Base-by-base conservation (phyloP, 2,113 vertebrate species). In the Ophiodon elongatus region DNA sequence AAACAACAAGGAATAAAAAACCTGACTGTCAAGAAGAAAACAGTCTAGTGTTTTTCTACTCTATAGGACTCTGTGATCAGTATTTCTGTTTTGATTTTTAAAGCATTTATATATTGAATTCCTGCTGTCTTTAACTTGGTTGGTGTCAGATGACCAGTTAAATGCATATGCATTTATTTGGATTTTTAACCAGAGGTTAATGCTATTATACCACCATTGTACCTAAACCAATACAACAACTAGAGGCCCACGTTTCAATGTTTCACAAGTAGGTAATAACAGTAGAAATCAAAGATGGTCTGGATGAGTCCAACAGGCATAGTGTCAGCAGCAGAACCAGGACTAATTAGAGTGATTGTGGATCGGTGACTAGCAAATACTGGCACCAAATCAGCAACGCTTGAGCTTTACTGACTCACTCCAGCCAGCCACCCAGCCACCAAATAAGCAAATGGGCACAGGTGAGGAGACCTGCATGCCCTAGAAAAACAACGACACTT, bases 191-290 rank as follows among this genome's bases (percentile, higher is more conserved):
- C 75, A 73, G 19, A 76, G 63, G 45, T 79, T 85, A 27, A 45
- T 60, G 59, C 29, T 43, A 83, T 35, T 54, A 77, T 59, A 73
- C 62, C 75, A 86, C 66, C 45, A 78, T 73, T 65, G 19, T 64
- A 37, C 81, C 66, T 62, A 87, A 85, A 86, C 77, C 52, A 90
- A 86, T 52, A 85, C 78, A 83, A 90, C 85, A 85, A 86, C 79
- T 59, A 85, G 47, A 45, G 80, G 70, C 67, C 76, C 54, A 39
- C 82, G 77, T 59, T 76, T 52, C 45, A 83, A 29, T 82, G 77
- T 63, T 72, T 45, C 45, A 85, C 73, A 59, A 31, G 29, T 74
- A 52, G 82, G 76, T 80, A 70, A 69, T 85, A 45, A 41, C 72
- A 73, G 50, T 45, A 67, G 63, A 74, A 65, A 75, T 68, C 39